Evolutionary conservation across 2,797 vertebrate species (phyloP).

Genomic region (Aulostomus chinensis): DNA sequence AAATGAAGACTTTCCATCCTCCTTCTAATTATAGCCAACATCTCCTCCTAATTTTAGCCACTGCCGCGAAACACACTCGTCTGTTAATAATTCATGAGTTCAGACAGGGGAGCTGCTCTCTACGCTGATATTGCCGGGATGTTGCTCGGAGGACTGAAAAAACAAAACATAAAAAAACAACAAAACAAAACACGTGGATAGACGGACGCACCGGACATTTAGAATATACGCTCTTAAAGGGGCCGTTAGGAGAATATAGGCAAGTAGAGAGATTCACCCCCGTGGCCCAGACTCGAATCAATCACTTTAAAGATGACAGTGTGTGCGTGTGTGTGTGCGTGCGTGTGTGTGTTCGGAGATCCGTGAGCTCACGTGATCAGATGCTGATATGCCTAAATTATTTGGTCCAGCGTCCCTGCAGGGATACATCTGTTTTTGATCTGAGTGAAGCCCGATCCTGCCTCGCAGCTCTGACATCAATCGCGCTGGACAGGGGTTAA

Average conservation of each 20-base stretch:
- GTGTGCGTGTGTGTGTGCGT: too few species aligned
- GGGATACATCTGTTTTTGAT: slow-evolving; percentile 61
- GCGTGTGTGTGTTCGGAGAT: slow-evolving; percentile 12
- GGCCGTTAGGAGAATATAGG: too few species aligned
- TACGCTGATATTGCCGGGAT: slow-evolving; percentile 13
- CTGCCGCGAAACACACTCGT: slow-evolving; percentile 49
- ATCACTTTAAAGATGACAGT: too few species aligned
- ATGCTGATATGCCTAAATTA: slow-evolving; percentile 23
- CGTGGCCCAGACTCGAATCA: too few species aligned
- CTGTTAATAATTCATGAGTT: slow-evolving; percentile 68
- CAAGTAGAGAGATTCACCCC: too few species aligned
- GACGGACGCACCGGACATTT: too few species aligned
- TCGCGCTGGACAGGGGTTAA: slow-evolving; percentile 55
- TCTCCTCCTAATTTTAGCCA: slow-evolving; percentile 67
- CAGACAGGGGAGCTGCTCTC: slow-evolving; percentile 46
- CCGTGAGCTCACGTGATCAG: slow-evolving; percentile 5
- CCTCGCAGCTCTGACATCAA: slow-evolving; percentile 64
- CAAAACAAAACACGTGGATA: neutral
- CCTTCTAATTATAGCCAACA: slow-evolving; percentile 67
- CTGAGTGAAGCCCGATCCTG: slow-evolving; percentile 58
- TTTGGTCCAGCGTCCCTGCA: slow-evolving; percentile 30
- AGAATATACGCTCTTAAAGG: too few species aligned
- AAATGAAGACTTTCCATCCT: slow-evolving; percentile 61
- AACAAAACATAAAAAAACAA: neutral
- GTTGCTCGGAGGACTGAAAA: slow-evolving; percentile 33